These are phyloP conservation scores for Maccullochella peelii DNA, from an alignment of 2,113 vertebrate species.

Conservation along the genomic window DNA sequence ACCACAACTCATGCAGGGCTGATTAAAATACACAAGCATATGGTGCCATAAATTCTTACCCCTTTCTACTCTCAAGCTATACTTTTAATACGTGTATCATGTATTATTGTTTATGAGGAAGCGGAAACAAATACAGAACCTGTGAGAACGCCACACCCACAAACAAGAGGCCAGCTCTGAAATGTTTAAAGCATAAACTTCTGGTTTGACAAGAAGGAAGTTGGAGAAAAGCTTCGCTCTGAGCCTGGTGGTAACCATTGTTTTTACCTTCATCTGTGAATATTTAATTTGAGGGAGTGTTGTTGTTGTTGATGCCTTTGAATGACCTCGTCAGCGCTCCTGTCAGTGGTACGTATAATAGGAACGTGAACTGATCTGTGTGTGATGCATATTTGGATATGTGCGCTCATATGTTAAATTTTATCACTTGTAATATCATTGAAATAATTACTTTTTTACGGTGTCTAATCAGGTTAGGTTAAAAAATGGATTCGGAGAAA, in stretches of 20 bases:
- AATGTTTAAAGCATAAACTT: not conserved
- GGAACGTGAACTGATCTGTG: not conserved
- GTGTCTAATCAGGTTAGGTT: too few relatives aligned
- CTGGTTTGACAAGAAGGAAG: not conserved
- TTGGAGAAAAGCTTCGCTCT: not conserved
- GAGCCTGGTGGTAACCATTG: rapidly evolving
- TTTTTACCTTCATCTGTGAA: not conserved
- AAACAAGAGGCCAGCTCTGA: not conserved
- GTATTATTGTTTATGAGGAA: not conserved
- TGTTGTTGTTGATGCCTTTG: not conserved
- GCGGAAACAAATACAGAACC: not conserved
- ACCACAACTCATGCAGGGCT: not conserved
- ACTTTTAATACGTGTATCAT: not conserved
- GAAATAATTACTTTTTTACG: too few relatives aligned
- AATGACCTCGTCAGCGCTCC: not conserved
- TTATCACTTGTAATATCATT: too few relatives aligned
- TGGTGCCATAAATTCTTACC: too few relatives aligned
- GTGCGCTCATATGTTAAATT: too few relatives aligned
- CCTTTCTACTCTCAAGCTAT: not conserved
- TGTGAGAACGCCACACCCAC: not conserved
- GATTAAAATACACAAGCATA: not conserved
- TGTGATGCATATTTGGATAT: too few relatives aligned
- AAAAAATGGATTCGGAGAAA: too few relatives aligned
- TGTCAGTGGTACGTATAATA: slow-evolving; percentile 31
- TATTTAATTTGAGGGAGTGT: not conserved